Percentiles rank a stretch among this genome's conserved stretches.
phyloP scores from a whole-genome alignment of 2,888 invertebrate species.

The Heteromyza rotundicornis region DNA sequence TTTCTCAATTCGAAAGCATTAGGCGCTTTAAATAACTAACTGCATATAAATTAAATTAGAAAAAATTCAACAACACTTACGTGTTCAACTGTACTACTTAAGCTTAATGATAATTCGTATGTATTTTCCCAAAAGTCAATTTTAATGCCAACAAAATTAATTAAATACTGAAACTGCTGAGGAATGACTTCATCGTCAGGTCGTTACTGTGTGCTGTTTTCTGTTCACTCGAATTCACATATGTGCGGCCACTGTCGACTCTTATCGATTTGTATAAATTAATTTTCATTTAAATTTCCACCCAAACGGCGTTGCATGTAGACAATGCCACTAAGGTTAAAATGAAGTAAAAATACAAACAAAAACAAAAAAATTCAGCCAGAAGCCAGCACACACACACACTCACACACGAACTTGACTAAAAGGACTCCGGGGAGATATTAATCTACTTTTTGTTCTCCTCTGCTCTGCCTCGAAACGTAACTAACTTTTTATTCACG shows the following conservation, averaged over 20 bases:
- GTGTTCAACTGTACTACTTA: no score
- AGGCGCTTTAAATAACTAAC: no score
- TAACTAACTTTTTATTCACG: not conserved
- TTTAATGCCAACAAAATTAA: not conserved
- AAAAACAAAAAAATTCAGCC: not conserved
- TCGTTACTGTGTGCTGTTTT: not conserved
- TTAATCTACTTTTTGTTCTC: constrained; percentile 47
- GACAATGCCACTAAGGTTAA: no score
- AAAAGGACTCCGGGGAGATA: constrained; percentile 52
- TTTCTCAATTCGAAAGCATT: no score
- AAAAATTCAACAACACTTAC: no score
- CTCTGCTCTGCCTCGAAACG: not conserved
- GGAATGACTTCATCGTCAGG: not conserved
- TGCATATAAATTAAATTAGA: no score
- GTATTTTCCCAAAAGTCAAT: no score
- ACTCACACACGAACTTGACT: constrained; percentile 41
- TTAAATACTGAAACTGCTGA: not conserved
- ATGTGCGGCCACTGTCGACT: not conserved
- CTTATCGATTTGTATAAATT: constrained; percentile 52
- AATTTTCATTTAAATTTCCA: no score
- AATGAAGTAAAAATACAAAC: no score
- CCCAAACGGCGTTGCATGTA: constrained; percentile 34
- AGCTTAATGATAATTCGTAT: no score
- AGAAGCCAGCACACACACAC: not conserved
- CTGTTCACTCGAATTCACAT: not conserved